Base-by-base conservation (phyloP, 2,113 vertebrate genomes). In the Ancistrus triradiatus region DNA sequence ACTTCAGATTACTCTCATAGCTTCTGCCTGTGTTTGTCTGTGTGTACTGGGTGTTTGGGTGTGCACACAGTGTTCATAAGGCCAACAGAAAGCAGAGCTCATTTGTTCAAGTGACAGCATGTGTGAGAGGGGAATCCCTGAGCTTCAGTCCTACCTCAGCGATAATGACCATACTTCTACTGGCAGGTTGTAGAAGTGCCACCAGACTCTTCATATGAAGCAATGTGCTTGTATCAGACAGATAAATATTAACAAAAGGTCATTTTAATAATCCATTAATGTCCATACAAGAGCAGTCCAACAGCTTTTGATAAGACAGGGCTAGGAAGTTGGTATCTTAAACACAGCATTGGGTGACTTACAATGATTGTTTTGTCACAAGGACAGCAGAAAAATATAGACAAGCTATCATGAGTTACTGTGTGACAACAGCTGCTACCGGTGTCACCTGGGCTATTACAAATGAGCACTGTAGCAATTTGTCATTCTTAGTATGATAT, bases 101-200 rank as follows among this genome's bases (percentile, higher is more conserved):
- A 68, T 72, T 75, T 72, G 69, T 69, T 73, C 73, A 68, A 46
- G 68, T 71, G 64, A 72, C 56, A 75, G 56, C 65, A 59, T 67
- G 65, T 75, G 60, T 55, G 52, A 43, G 55, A 51, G 66, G 63
- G 67, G 72, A 74, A 75, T 77, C 72, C 69, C 59, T 59, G 21
- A 60, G 52, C 58, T 76, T 73, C 73, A 59, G 52, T 33, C 52
- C 28, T 40, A 31, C 21, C 49, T 59, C 38, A 59, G 19, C 21
- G 46, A 42, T 68, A 69, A 76, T 59, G 63, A 69, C 70, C 63
- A 71, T 44, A 2, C 33, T 47, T 48, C 19, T 31, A 46, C 62
- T 67, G 59, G 69, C 57, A 65, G 66, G 56, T 46, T 22, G 52
- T 18, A 55, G 35, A 28, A 43, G 10, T 6, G 25, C 17, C 44